A percentile compares a stretch with the other conserved stretches of the same genome.
These are phyloP conservation scores for Heteropelma amictum DNA, from an alignment of 2,888 invertebrate genomes.

Conservation along the genomic window DNA sequence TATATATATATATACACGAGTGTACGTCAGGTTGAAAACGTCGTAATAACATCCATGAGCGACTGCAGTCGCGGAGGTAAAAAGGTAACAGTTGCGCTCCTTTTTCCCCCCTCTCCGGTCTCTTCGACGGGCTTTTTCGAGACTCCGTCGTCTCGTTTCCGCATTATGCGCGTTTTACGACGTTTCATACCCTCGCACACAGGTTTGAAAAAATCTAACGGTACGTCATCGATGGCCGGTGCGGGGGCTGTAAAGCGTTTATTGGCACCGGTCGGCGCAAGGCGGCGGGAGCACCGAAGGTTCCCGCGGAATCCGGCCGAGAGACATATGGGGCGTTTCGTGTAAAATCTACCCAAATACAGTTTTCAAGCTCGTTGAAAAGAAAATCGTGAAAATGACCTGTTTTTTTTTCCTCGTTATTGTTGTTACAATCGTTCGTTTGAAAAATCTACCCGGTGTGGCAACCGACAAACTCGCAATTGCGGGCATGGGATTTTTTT, in stretches of 20 bases:
- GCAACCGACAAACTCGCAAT: too few species aligned
- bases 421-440: too few species aligned
- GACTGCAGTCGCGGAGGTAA: constrained; percentile 48
- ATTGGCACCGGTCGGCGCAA: constrained; percentile 53
- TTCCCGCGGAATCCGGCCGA: constrained; percentile 41
- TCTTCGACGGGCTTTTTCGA: too few species aligned
- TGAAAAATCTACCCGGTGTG: too few species aligned
- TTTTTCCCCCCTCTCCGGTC: constrained; percentile 65
- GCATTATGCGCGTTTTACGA: constrained; percentile 50
- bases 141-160: constrained; percentile 15
- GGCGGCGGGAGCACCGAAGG: constrained; percentile 23
- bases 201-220: constrained; percentile 67
- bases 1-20: background rate
- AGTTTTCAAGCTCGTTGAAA: background rate
- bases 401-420: too few species aligned
- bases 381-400: too few species aligned
- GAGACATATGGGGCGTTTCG: background rate
- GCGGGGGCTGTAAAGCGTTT: constrained; percentile 61
- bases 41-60: constrained; percentile 4
- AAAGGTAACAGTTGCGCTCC: constrained; percentile 66
- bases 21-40: background rate
- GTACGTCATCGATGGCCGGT: constrained; percentile 61
- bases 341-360: background rate
- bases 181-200: constrained; percentile 42
- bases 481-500: too few species aligned